Percentiles rank a stretch among this genome's conserved stretches.
Evolutionary conservation across 2,113 vertebrate genomes (phyloP).

Genomic region (Zapornia atra): DNA sequence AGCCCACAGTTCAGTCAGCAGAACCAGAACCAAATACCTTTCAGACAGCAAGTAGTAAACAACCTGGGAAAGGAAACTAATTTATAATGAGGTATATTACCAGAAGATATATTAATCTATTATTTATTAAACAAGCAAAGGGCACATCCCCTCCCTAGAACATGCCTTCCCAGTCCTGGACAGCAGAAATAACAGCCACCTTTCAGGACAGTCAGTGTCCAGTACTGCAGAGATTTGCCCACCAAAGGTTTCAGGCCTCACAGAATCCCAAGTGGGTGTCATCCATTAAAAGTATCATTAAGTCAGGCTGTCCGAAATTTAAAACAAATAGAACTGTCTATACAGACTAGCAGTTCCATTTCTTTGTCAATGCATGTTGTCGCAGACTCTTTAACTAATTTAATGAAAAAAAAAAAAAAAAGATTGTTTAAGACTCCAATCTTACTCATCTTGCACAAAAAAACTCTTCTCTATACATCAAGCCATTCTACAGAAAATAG

Average conservation of each 20-base stretch:
- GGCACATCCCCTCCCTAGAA: not conserved
- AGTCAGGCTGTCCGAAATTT: not conserved
- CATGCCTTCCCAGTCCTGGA: not conserved
- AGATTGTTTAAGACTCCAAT: not conserved
- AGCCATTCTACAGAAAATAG: not conserved
- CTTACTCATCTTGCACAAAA: not conserved
- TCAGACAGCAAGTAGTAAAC: not conserved
- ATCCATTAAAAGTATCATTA: not conserved
- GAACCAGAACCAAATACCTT: not conserved
- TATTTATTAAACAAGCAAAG: not conserved
- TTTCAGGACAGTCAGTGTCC: not conserved
- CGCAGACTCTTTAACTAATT: not conserved
- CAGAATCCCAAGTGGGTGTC: not conserved
- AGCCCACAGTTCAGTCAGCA: not conserved
- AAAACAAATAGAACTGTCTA: not conserved
- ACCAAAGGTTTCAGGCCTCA: not conserved
- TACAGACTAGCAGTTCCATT: not conserved
- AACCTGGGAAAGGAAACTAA: not conserved
- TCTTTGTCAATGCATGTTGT: not conserved
- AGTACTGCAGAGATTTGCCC: not conserved
- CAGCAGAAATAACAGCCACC: not conserved
- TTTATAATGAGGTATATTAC: not conserved
- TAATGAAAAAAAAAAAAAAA: no score
- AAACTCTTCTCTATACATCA: not conserved
- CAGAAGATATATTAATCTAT: not conserved